Percentiles rank a stretch among this genome's conserved stretches.
Conservation (phyloP, 2,797 vertebrate genomes). For the Strix occidentalis region DNA sequence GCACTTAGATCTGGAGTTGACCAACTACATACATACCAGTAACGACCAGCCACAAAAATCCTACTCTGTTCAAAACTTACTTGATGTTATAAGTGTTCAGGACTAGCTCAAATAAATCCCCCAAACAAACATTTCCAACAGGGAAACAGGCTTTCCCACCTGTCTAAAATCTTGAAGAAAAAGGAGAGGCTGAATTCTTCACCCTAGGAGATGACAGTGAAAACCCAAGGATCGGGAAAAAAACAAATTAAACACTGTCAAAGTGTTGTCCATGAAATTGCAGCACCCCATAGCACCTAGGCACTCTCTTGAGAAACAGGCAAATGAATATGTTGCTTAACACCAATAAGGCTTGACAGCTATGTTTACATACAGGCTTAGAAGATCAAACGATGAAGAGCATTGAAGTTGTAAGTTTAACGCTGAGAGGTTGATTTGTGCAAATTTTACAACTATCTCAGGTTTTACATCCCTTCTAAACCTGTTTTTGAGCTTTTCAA, state of each 20-base stretch:
- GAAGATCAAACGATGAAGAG: background rate
- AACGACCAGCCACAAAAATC: background rate
- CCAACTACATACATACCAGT: background rate
- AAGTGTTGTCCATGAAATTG: background rate
- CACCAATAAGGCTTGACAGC: background rate
- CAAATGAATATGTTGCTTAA: background rate
- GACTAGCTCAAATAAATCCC: background rate
- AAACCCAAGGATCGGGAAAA: background rate
- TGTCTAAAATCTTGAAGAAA: background rate
- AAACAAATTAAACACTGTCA: background rate
- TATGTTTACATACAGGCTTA: slow-evolving; percentile 22
- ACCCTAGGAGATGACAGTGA: background rate
- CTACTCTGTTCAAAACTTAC: background rate
- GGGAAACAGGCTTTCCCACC: background rate
- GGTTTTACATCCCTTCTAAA: background rate
- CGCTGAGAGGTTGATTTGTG: background rate
- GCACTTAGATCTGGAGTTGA: background rate
- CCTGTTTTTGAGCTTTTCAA: background rate
- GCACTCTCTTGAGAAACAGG: background rate
- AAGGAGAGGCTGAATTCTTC: background rate
- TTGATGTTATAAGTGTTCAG: background rate
- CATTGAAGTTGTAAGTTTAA: background rate
- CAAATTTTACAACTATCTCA: background rate
- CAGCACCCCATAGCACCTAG: background rate
- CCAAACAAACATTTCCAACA: background rate